Evolutionary conservation across 2,113 vertebrate species (phyloP).

Genomic region (Pelvicachromis taeniatus): DNA sequence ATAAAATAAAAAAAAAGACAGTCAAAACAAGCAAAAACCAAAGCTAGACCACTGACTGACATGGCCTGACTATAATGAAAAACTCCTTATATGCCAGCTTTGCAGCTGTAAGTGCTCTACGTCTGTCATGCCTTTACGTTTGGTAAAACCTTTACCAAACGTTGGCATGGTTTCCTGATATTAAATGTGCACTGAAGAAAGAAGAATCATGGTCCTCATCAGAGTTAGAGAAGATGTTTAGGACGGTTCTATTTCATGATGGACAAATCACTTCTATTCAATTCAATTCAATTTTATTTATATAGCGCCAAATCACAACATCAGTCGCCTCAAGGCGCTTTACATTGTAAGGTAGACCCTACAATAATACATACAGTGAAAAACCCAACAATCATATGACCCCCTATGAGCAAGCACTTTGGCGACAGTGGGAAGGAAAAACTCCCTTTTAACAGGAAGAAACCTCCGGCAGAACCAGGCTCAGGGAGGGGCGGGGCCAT

Average conservation of each 20-base stretch:
- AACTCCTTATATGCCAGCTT: neutral
- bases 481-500: too few species aligned
- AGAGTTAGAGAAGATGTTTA: neutral
- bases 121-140: neutral
- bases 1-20: neutral
- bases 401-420: too few species aligned
- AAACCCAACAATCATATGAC: too few species aligned
- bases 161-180: neutral
- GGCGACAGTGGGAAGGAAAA: too few species aligned
- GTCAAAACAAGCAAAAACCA: neutral
- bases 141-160: neutral
- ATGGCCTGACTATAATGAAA: neutral
- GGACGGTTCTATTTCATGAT: neutral
- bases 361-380: too few species aligned
- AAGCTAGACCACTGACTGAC: accelerated
- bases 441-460: too few species aligned
- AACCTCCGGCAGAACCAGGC: too few species aligned
- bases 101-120: neutral
- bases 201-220: neutral
- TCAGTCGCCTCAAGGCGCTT: too few species aligned
- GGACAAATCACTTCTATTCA: too few species aligned
- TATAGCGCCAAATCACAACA: too few species aligned
- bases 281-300: too few species aligned
- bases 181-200: neutral
- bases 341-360: too few species aligned